Conservation (phyloP, 2,113 vertebrate genomes). For the Sander vitreus region DNA sequence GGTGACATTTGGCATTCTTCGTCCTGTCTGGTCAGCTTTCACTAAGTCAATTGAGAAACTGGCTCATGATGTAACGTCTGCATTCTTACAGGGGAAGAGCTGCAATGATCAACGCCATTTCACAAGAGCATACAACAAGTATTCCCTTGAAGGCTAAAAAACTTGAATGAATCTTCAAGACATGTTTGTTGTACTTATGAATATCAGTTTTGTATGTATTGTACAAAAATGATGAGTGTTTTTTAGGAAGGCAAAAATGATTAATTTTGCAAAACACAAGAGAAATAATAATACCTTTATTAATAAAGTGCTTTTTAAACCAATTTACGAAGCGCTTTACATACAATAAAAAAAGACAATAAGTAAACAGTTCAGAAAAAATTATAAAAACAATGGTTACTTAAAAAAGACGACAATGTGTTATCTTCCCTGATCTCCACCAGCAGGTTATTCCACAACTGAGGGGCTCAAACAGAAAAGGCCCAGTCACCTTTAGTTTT, state of each 20-base stretch:
- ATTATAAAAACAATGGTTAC: no score
- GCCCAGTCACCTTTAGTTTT: no score
- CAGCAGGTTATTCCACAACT: no score
- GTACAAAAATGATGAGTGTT: not conserved
- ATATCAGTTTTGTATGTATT: not conserved
- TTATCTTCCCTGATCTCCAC: no score
- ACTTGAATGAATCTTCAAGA: no score
- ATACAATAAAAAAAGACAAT: no score
- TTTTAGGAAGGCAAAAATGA: not conserved
- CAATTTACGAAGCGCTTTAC: no score
- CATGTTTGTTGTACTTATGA: not conserved
- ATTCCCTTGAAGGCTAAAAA: not conserved
- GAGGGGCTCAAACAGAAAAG: no score
- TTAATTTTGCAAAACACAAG: not conserved
- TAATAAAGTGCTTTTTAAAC: no score
- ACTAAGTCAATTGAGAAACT: not conserved
- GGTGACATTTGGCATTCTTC: not conserved
- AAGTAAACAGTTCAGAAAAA: no score
- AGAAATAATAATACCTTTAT: not conserved
- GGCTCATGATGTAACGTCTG: conserved; percentile 5
- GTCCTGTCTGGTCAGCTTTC: not conserved
- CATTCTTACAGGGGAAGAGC: not conserved
- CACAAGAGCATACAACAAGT: not conserved
- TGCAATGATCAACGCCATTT: not conserved
- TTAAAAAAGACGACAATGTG: no score